phyloP scores from a whole-genome alignment of 2,113 vertebrate genomes.

The Lepisosteus osseus region DNA sequence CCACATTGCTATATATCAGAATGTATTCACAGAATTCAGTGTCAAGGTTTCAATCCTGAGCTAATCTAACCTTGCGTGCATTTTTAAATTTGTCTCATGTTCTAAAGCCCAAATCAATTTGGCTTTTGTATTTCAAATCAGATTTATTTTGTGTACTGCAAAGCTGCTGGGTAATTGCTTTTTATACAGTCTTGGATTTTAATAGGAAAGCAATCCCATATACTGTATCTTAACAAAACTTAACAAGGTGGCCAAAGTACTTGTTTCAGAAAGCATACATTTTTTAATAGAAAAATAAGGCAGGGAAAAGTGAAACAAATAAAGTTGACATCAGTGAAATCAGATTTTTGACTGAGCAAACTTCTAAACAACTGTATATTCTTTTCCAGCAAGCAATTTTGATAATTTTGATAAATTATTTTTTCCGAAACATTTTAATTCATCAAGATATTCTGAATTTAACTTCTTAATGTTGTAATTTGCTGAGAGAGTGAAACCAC shows the following conservation, averaged over 20 bases:
- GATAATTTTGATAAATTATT: too few relatives aligned
- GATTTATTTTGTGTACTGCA: not conserved
- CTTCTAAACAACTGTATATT: too few relatives aligned
- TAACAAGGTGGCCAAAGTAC: too few relatives aligned
- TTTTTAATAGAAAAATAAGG: too few relatives aligned
- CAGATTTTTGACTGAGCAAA: too few relatives aligned
- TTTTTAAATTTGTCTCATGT: too few relatives aligned
- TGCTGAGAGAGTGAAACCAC: constrained; percentile 26
- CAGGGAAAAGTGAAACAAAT: too few relatives aligned
- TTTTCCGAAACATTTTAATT: constrained; percentile 25
- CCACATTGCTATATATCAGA: not conserved
- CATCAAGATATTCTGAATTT: constrained; percentile 48
- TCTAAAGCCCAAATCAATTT: not conserved
- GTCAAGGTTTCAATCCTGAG: not conserved
- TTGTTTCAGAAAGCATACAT: too few relatives aligned
- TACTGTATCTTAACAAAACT: too few relatives aligned
- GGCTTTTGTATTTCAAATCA: not conserved
- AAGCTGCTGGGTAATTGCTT: not conserved
- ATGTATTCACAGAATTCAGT: not conserved
- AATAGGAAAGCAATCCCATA: too few relatives aligned
- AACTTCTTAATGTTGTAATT: constrained; percentile 47
- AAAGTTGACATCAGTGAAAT: too few relatives aligned
- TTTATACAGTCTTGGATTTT: not conserved
- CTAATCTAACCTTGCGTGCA: not conserved
- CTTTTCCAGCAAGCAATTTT: too few relatives aligned